Conservation (phyloP, 2,113 vertebrate genomes). For the Poecile atricapillus region DNA sequence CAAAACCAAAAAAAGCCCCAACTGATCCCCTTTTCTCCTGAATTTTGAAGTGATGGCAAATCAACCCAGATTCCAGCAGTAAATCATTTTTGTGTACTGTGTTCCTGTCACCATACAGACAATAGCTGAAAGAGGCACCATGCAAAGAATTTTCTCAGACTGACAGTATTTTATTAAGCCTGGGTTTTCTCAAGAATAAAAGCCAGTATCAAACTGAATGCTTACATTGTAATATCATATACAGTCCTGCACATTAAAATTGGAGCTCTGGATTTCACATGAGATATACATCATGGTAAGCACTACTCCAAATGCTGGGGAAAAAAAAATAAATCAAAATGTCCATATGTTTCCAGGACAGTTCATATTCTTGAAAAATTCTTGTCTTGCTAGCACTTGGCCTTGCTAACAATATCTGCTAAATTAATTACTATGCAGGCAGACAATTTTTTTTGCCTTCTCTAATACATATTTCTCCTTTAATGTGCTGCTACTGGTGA, state of each 20-base stretch:
- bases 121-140: not conserved
- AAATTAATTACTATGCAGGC: not conserved
- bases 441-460: not conserved
- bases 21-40: too few species aligned
- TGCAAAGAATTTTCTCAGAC: not conserved
- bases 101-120: not conserved
- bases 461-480: not conserved
- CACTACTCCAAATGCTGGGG: not conserved
- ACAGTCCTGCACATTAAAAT: not conserved
- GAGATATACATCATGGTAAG: not conserved
- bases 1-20: fast-evolving
- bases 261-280: not conserved
- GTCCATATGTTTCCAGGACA: not conserved
- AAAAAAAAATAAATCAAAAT: not conserved
- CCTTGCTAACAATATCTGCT: not conserved
- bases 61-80: not conserved
- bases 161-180: not conserved
- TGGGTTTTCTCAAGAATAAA: not conserved
- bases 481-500: not conserved
- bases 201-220: not conserved
- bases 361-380: not conserved
- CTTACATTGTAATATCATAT: not conserved
- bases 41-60: not conserved
- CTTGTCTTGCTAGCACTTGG: not conserved
- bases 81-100: not conserved